Percentiles rank a stretch among this genome's conserved stretches.
Evolutionary conservation across 2,113 vertebrate species (phyloP).

Genomic region (Collichthys lucidus): DNA sequence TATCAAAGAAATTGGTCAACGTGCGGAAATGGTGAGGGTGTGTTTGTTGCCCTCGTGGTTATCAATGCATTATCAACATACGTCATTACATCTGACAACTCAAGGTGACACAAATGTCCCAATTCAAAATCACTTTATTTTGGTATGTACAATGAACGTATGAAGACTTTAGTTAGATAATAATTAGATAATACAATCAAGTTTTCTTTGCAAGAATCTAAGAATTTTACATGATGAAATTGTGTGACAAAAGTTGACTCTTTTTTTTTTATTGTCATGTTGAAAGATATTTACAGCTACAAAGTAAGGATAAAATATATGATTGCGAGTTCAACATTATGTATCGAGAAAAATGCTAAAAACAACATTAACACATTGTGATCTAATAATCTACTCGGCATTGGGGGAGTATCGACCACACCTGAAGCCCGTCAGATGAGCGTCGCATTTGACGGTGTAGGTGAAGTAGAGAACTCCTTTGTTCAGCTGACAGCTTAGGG

Average conservation of each 20-base stretch:
- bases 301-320: too few species aligned
- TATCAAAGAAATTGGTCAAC: too few species aligned
- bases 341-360: not conserved
- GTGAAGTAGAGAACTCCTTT: conserved; percentile 82
- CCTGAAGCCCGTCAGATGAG: conserved; percentile 80
- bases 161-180: not conserved
- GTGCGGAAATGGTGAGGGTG: not conserved
- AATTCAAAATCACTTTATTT: conserved; percentile 29
- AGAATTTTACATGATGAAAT: too few species aligned
- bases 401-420: conserved; percentile 82
- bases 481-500: conserved; percentile 79
- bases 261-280: not conserved
- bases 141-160: not conserved
- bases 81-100: not conserved
- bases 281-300: not conserved
- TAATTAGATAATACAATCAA: too few species aligned
- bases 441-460: conserved; percentile 78
- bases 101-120: not conserved
- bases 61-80: not conserved
- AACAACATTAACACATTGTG: not conserved
- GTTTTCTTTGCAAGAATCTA: too few species aligned
- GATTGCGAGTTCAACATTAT: not conserved
- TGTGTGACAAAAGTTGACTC: too few species aligned
- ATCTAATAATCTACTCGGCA: conserved; percentile 53
- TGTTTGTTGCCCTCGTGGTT: not conserved